These are phyloP conservation scores for Mellilla xanthometata DNA, from an alignment of 2,888 invertebrate species.

Conservation along the genomic window DNA sequence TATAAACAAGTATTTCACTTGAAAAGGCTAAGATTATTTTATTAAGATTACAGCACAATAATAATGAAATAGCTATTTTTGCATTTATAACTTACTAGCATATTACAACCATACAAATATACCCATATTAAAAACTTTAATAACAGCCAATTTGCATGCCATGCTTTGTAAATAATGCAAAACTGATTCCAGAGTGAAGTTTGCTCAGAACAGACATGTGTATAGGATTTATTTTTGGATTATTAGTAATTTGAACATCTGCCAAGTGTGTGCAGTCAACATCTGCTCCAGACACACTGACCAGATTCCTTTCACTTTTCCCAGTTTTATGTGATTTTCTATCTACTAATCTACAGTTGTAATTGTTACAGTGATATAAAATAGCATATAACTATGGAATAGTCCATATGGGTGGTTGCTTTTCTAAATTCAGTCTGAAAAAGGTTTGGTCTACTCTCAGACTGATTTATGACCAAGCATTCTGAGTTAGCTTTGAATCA, in stretches of 20 bases:
- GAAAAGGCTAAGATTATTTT: too few relatives aligned
- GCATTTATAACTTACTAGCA: too few relatives aligned
- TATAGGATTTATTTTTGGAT: slow-evolving; percentile 67
- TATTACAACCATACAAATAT: too few relatives aligned
- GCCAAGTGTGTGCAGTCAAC: slow-evolving; percentile 53
- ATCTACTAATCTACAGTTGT: neutral
- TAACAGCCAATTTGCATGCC: neutral
- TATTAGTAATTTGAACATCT: slow-evolving; percentile 59
- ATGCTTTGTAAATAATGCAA: slow-evolving; percentile 9
- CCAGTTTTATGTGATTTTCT: slow-evolving; percentile 8
- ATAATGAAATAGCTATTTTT: too few relatives aligned
- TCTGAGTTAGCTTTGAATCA: too few relatives aligned
- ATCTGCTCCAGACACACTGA: slow-evolving; percentile 14
- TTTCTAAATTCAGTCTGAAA: slow-evolving; percentile 70
- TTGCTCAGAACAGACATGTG: slow-evolving; percentile 53
- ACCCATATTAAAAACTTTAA: too few relatives aligned
- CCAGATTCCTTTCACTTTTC: slow-evolving; percentile 11
- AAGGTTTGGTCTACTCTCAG: slow-evolving; percentile 58
- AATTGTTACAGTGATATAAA: slow-evolving; percentile 7
- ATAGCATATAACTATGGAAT: slow-evolving; percentile 11
- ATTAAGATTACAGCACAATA: too few relatives aligned
- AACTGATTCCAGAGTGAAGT: slow-evolving; percentile 48
- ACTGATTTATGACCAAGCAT: too few relatives aligned
- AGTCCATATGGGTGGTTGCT: slow-evolving; percentile 73
- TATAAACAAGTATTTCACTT: too few relatives aligned